A percentile compares a stretch with the other conserved stretches of the same genome.
Conservation (phyloP, 2,888 invertebrate genomes). For the Macrosoma leucophasiata region DNA sequence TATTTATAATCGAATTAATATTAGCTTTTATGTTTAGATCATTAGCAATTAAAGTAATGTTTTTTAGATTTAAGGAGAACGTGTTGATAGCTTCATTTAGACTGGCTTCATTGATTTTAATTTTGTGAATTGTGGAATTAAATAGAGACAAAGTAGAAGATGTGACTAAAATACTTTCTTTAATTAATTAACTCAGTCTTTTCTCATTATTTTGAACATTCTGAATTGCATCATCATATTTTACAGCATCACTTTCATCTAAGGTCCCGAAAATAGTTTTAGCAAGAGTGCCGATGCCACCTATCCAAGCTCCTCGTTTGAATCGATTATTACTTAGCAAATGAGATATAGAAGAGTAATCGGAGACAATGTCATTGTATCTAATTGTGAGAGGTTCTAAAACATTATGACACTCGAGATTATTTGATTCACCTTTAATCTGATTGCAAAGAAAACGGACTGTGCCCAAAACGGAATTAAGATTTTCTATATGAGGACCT, state of each 20-base stretch:
- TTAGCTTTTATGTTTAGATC: constrained; percentile 1
- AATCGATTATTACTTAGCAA: constrained; percentile 9
- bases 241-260: constrained; percentile 25
- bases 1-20: constrained; percentile 12
- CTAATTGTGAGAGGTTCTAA: constrained; percentile 13
- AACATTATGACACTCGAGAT: constrained; percentile 13
- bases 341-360: constrained; percentile 24
- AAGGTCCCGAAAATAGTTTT: constrained; percentile 28
- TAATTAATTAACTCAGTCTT: constrained; percentile 20
- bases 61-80: constrained; percentile 5
- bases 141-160: constrained; percentile 14
- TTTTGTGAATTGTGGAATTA: constrained; percentile 13
- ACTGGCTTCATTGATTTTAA: constrained; percentile 12
- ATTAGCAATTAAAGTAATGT: constrained; percentile 1
- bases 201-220: constrained; percentile 17
- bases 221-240: constrained; percentile 23
- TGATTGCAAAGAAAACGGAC: constrained; percentile 1
- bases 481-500: constrained; percentile 20
- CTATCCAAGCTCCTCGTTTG: constrained; percentile 25
- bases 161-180: constrained; percentile 25
- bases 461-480: constrained; percentile 3
- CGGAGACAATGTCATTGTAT: constrained; percentile 11
- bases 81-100: constrained; percentile 11
- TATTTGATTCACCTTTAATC: constrained; percentile 2
- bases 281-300: constrained; percentile 21